Conservation (phyloP, 2,888 invertebrate species). For the Norana najaformis region DNA sequence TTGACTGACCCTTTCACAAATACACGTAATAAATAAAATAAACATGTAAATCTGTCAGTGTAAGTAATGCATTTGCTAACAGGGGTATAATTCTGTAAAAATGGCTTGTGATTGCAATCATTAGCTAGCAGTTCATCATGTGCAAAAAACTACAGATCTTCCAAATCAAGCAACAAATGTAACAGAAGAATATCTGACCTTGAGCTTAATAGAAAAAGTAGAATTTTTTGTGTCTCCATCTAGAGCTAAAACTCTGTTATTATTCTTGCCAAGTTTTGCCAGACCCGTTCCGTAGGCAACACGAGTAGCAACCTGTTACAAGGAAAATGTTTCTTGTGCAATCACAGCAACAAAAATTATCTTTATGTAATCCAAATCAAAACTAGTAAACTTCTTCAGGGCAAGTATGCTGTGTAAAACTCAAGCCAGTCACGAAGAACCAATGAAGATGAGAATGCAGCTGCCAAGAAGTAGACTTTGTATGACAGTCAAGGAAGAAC, state of each 20-base stretch:
- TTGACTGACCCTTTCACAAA: too few species aligned
- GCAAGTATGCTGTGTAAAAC: not conserved
- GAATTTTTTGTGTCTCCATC: slow-evolving; percentile 99
- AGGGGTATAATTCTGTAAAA: too few species aligned
- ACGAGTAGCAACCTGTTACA: slow-evolving; percentile 64
- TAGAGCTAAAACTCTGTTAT: slow-evolving; percentile 81
- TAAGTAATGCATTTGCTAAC: not conserved
- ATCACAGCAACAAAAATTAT: not conserved
- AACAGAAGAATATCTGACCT: slow-evolving; percentile 58
- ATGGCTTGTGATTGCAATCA: too few species aligned
- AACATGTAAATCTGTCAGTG: not conserved
- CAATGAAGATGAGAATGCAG: too few species aligned
- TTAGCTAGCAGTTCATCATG: not conserved
- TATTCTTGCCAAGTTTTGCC: slow-evolving; percentile 77
- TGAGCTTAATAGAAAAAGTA: slow-evolving; percentile 90
- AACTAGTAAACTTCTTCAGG: not conserved
- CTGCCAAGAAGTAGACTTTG: too few species aligned
- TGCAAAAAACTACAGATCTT: not conserved
- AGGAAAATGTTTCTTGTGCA: not conserved
- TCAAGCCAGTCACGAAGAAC: not conserved
- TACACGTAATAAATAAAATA: not conserved
- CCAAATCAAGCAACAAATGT: not conserved
- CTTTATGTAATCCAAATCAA: not conserved
- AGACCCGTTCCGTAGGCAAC: slow-evolving; percentile 92
- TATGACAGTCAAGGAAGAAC: too few species aligned